Evolutionary conservation across 2,888 invertebrate genomes (phyloP), one percentile per base, ranked within the genome.

Genomic region (Agriotes lineatus): DNA sequence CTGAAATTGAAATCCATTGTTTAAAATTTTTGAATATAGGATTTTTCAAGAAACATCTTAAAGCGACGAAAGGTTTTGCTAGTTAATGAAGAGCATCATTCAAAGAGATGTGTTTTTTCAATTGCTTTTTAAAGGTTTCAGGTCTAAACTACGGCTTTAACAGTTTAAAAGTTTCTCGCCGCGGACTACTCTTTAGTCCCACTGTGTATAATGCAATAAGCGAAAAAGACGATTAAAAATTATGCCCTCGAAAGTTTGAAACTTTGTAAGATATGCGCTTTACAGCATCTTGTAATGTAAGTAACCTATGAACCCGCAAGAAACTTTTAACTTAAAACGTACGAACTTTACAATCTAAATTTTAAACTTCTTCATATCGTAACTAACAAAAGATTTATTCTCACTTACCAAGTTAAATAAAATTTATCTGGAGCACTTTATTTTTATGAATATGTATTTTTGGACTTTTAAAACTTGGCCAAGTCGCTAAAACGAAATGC

Each of bases 311-410:
- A 63, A 67, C 65, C 70, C 65, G 68, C 65, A 63, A 63, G 60
- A 69, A 69, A 72, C 72, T 72, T 68, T 63, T 60, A 74, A 70
- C 71, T 74, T 71, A 74, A 72, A 72, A 74, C 72, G 69, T 74
- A 65, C 71, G 67, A 76, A 77, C 79, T 79, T 79, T 73, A 78
- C 77, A 79, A 78, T 79, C 77, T 78, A 76, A 77, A 78, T 79
- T 75, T 76, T 74, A 78, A 80, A 80, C 78, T 80, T 78, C 77
- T 77, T 76, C 79, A 80, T 80, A 81, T 80, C 79, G 75, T 75
- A 78, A 80, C 78, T 78, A 80, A 79, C 78, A 75, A 77, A 78
- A 80, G 81, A 81, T 81, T 81, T 81, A 80, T 81, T 79, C 77
- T 78, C 78, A 78, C 79, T 80, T 80, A 78, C 71, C 74, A 79